Evolutionary conservation across 1,140 invertebrate genomes (phyloP), one percentile per base, ranked within the genome.

Genomic region (Stegodyphus mimosarum): DNA sequence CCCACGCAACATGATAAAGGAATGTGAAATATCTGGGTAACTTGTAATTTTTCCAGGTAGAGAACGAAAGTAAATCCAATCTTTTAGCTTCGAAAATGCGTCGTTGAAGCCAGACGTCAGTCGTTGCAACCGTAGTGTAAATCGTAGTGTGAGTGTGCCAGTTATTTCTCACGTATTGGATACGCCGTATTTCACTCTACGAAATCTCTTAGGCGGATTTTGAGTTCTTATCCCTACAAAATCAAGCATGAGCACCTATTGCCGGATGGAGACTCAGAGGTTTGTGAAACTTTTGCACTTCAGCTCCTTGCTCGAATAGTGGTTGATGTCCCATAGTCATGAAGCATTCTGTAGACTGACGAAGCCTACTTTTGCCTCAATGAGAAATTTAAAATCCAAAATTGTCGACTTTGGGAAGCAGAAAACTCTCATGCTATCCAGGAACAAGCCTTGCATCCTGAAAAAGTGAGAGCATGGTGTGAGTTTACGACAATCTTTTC

Each of bases 391-490:
- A 63, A 63, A 1, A 9, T 10, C 0, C n/a, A 63, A 52, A 77
- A 64, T 49, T 77, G 55, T 18, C 11, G 55, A 48, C 5, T 80
- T 48, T 80, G 63, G 66, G 77, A 11, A 69, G 48, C 48, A 33
- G 50, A 67, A 69, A 67, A 70, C 49, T 64, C n/a, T 69, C 64
- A 6, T 10, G 77, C 49, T 18, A 53, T 53, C 48, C 55, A 52
- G 11, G 4, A 9, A 63, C 55, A 69, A 13, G 0, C 75, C 13
- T 33, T 60, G 13, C 55, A 52, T 15, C n/a, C 55, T 60, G 50
- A n/a, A 52, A 77, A 77, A 64, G 53, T 63, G 6, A 77, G 5
- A 60, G 55, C 18, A 33, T 77, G 75, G 7, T 77, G 75, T 60
- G 60, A 55, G 3, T 51, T 77, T 17, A 63, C 18, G 48, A 18